Evolutionary conservation across 1,140 invertebrate species (phyloP).

Genomic region (Ditylenchus dipsaci): DNA sequence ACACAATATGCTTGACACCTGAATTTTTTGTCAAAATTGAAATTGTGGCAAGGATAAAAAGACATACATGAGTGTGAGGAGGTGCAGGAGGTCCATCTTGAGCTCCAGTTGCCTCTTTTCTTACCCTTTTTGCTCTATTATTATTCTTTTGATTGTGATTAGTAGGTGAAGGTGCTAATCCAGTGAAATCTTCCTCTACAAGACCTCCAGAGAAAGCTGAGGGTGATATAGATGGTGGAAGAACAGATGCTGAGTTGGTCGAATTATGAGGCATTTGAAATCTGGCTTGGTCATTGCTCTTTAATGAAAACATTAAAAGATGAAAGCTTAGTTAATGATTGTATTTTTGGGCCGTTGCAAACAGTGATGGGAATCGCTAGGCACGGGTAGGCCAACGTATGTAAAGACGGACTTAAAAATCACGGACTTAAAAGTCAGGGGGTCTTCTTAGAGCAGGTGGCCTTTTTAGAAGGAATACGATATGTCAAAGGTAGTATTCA

Average conservation of each 20-base stretch:
- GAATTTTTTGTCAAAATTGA: constrained; percentile 10
- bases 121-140: constrained; percentile 1
- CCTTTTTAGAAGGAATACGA: no score
- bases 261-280: background rate
- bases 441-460: no score
- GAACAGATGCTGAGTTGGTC: background rate
- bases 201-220: background rate
- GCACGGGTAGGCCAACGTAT: no score
- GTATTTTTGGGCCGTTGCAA: no score
- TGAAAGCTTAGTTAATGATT: no score
- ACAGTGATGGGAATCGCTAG: no score
- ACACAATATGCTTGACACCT: constrained; percentile 26
- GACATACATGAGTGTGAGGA: constrained; percentile 17
- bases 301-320: background rate
- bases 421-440: no score
- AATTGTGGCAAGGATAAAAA: constrained; percentile 25
- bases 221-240: constrained; percentile 3
- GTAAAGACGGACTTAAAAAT: no score
- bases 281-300: constrained; percentile 1
- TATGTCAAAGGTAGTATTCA: no score
- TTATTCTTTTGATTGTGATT: background rate
- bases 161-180: background rate
- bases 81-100: constrained; percentile 22
- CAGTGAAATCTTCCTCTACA: background rate
- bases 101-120: background rate